Percentiles rank a stretch among this genome's conserved stretches.
These are phyloP conservation scores for Maniola jurtina DNA, from an alignment of 1,140 invertebrate genomes.

Conservation along the genomic window DNA sequence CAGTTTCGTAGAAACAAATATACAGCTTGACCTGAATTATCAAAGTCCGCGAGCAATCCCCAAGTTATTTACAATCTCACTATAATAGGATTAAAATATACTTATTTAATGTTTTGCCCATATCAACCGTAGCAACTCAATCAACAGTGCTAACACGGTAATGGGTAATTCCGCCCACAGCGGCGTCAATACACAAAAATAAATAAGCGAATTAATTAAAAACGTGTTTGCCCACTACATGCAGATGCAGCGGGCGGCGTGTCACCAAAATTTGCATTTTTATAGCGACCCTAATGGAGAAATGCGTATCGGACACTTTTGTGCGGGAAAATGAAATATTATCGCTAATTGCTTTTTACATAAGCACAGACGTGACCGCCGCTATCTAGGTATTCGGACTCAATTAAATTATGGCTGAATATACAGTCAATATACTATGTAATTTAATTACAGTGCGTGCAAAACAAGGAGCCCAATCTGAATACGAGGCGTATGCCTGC, in stretches of 20 bases:
- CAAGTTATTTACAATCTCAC: neutral
- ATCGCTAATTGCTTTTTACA: constrained; percentile 26
- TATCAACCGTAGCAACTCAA: constrained; percentile 23
- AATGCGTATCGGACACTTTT: constrained; percentile 44
- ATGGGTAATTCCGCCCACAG: constrained; percentile 42
- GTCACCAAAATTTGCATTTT: constrained; percentile 52
- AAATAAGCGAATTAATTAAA: constrained; percentile 67
- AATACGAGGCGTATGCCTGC: too few relatives aligned
- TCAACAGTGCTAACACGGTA: constrained; percentile 29
- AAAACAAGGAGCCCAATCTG: too few relatives aligned
- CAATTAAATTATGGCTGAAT: too few relatives aligned
- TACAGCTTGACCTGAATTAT: too few relatives aligned
- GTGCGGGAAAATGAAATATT: constrained; percentile 37
- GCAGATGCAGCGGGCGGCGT: constrained; percentile 44
- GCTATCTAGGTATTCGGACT: neutral
- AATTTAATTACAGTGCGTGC: too few relatives aligned
- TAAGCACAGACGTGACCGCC: constrained; percentile 2
- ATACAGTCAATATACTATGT: too few relatives aligned
- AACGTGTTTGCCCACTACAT: constrained; percentile 60
- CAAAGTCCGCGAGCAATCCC: too few relatives aligned
- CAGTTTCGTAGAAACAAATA: too few relatives aligned
- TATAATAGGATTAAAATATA: neutral
- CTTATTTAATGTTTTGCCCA: neutral
- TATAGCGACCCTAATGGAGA: constrained; percentile 47
- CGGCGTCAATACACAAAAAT: constrained; percentile 44